A percentile compares a stretch with the other conserved stretches of the same genome.
These are phyloP conservation scores for Hartigia nigra DNA, from an alignment of 2,888 invertebrate genomes.

Conservation along the genomic window DNA sequence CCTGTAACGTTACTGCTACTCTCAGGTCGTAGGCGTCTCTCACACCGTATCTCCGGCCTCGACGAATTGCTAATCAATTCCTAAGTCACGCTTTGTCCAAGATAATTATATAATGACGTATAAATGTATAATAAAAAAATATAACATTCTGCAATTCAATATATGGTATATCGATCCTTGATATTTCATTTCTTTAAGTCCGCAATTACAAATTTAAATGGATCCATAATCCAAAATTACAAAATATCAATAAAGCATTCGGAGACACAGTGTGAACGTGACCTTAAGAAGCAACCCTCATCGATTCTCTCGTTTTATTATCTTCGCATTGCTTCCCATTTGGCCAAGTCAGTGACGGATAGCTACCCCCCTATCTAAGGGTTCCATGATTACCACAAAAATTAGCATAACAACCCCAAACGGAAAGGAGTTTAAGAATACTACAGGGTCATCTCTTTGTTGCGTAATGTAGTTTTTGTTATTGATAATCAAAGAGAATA, in stretches of 20 bases:
- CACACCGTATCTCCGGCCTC: slow-evolving; percentile 7
- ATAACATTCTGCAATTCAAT: too few relatives aligned
- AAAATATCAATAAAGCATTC: neutral
- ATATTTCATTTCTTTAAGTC: neutral
- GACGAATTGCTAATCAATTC: neutral
- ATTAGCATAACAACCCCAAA: slow-evolving; percentile 21
- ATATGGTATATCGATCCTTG: neutral
- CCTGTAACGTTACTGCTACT: slow-evolving; percentile 1
- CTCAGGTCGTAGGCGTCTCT: slow-evolving; percentile 28
- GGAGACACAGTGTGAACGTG: neutral
- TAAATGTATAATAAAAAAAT: neutral
- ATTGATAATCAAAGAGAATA: neutral
- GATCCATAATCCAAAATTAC: neutral
- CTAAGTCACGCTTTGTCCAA: neutral
- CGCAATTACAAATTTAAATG: neutral
- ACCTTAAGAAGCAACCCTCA: neutral
- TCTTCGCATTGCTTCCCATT: slow-evolving; percentile 20
- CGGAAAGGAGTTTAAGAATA: slow-evolving; percentile 17
- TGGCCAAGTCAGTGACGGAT: slow-evolving; percentile 25
- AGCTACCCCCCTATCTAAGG: slow-evolving; percentile 21
- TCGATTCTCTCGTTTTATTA: slow-evolving; percentile 3
- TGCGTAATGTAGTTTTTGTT: neutral
- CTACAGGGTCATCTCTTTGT: neutral
- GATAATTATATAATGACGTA: neutral
- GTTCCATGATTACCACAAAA: slow-evolving; percentile 22